Base-by-base conservation (phyloP, 2,113 vertebrate genomes). In the Pleuronectes platessa region DNA sequence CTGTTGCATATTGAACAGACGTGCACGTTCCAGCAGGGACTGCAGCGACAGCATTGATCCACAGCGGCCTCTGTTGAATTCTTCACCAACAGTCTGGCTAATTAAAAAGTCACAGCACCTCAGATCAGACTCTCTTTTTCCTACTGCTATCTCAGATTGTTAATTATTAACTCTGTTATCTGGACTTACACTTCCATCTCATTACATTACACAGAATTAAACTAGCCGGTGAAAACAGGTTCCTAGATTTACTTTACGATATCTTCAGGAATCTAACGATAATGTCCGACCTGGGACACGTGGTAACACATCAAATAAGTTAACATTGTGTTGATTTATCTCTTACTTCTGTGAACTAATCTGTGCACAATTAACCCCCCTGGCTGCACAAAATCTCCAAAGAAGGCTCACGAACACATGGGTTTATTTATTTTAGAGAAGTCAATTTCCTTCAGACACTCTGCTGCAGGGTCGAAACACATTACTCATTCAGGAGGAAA, bases 21-120 rank as follows among this genome's bases (percentile, higher is more conserved):
- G 8, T 66, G 35, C 23, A 4, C 61, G 53, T 73, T 81, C 42
- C 53, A n/a, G 37, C 71, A 53, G 53, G 42, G 20, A 61, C 58
- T 63, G 31, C 21, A 10, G 12, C 2, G 2, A 61, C 12, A 21
- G 47, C 60, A 85, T 74, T 81, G 75, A 88, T 78, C 59, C 47
- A 5, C 15, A 5, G 45, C 20, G 23, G 2, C 42, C 15, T 45
- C 14, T 1, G 11, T 75, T 64, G 27, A 12, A 64, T 67, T 68
- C 7, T 61, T 66, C 17, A 71, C 47, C 62, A 81, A 86, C 64
- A 71, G 76, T 53, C 47, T 54, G 20, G 68, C 24, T 26, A 26
- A 27, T 59, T 27, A 14, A 26, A 15, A 58, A 24, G 11, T 54
- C n/a, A 56, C 21, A 24, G 9, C 20, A 55, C 31, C 6, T 55